Base-by-base conservation (phyloP, 2,797 vertebrate species). In the Sebastes matsubarae region DNA sequence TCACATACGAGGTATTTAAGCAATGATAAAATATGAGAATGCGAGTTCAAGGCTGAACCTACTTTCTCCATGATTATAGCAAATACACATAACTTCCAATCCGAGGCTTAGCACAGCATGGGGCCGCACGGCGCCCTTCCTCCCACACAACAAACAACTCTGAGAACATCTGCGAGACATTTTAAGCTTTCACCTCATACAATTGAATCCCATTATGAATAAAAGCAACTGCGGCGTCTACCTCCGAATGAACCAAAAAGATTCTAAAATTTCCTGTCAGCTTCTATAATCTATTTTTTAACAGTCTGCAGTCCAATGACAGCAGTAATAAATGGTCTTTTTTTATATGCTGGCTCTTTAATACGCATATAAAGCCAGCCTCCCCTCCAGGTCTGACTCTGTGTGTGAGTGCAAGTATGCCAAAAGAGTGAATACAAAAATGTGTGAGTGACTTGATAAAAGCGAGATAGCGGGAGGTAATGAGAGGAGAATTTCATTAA, bases 401-500 rank as follows among this genome's bases (percentile, higher is more conserved):
- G 58, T 12, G 61, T n/a, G 61, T n/a, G 65, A 63, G 79, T 77
- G 79, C 57, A 58, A 46, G 68, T 57, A 7, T 11, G 59, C 70
- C 64, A 32, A 36, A 76, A 77, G 82, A 73, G 68, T 75, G 80
- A 82, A 76, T 75, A 72, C 78, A 80, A 85, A 87, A 63, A 81
- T 69, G 22, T 87, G 74, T 60, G 82, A 90, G 85, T 77, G 85
- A 83, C 86, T 89, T 89, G 78, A 92, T 93, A 82, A 91, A 92
- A 83, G 75, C 24, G 2, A 74, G 85, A 89, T 69, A 79, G 81
- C 25, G 5, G 70, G 83, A 80, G 66, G 80, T 88, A 91, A 92
- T 87, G 82, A 91, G 82, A 82, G 79, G 57, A 87, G 71, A 69
- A 85, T 85, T 93, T 85, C 61, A 86, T 91, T 93, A 89, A 86